Conservation (phyloP, 2,113 vertebrate genomes). For the Polyodon spathula region DNA sequence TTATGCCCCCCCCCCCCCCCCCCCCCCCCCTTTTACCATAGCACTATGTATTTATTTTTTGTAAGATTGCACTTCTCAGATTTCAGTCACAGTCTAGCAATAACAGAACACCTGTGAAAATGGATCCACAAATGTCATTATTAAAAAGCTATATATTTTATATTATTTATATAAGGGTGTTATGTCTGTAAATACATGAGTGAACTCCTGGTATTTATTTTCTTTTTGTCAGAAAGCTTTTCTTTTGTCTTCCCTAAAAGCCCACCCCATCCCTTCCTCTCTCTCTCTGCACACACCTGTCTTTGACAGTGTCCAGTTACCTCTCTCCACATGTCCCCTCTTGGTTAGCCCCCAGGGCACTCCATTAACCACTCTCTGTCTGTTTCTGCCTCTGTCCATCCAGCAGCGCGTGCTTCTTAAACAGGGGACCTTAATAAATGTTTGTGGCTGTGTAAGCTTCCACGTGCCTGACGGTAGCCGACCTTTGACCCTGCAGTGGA, state of each 20-base stretch:
- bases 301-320: neutral
- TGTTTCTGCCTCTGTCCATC: slow-evolving; percentile 8
- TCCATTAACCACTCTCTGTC: neutral
- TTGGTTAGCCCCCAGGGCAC: neutral
- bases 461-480: slow-evolving; percentile 37
- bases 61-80: too few species aligned
- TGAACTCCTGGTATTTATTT: neutral
- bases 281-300: slow-evolving; percentile 24
- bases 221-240: neutral
- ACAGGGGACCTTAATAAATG: slow-evolving; percentile 30
- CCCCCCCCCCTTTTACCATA: too few species aligned
- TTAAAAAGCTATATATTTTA: too few species aligned
- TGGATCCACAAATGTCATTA: too few species aligned
- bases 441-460: slow-evolving; percentile 1
- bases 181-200: neutral
- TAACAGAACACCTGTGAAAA: too few species aligned
- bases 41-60: too few species aligned
- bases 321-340: too few species aligned
- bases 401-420: slow-evolving; percentile 30
- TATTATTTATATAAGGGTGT: too few species aligned
- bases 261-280: neutral
- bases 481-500: slow-evolving; percentile 48
- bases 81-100: too few species aligned
- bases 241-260: neutral
- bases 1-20: too few species aligned